Evolutionary conservation across 2,888 invertebrate species (phyloP).

Genomic region (Diachrysia chrysitis): DNA sequence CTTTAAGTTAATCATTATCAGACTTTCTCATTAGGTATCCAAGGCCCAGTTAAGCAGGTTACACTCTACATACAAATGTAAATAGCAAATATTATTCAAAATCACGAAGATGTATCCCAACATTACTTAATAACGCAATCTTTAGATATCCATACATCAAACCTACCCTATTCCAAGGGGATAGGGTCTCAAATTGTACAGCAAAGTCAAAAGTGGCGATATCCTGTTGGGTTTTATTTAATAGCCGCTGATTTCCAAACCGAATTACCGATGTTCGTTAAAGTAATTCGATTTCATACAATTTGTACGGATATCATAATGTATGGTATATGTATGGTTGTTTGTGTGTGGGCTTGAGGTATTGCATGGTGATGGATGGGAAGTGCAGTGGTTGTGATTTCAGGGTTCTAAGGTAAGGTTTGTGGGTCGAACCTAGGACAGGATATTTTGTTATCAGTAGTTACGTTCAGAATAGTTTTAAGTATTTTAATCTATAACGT

Average conservation of each 20-base stretch:
- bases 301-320: constrained; percentile 48
- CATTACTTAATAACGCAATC: not conserved
- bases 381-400: not conserved
- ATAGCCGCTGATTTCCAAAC: constrained; percentile 75
- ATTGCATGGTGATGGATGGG: not conserved
- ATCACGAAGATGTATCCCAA: not conserved
- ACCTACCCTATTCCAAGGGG: rapidly evolving
- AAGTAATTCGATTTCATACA: constrained; percentile 61
- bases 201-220: constrained; percentile 27
- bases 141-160: too few species aligned
- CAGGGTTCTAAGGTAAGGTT: not conserved
- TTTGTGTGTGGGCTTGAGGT: constrained; percentile 12
- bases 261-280: constrained; percentile 74
- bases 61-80: not conserved
- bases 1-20: too few species aligned
- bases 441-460: too few species aligned
- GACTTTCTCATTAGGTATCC: too few species aligned
- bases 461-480: too few species aligned
- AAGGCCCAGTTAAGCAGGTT: not conserved
- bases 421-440: not conserved
- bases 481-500: too few species aligned
- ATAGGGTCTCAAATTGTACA: constrained; percentile 20
- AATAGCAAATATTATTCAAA: not conserved
- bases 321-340: too few species aligned
- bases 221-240: constrained; percentile 63